Base-by-base conservation (phyloP, 2,888 invertebrate genomes). In the Machimus atricapillus region DNA sequence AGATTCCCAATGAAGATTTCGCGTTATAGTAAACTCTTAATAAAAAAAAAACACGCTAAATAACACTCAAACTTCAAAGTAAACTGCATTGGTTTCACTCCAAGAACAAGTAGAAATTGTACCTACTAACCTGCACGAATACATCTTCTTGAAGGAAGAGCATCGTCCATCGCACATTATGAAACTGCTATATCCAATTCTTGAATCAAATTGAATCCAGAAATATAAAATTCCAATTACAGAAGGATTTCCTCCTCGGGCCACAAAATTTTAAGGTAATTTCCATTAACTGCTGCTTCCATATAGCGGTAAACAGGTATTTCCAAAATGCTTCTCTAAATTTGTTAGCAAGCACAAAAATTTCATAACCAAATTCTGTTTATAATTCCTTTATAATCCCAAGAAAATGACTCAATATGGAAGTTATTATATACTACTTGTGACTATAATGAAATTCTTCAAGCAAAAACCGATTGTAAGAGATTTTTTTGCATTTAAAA, bases 121-220 rank as follows among this genome's bases (percentile, higher is more conserved):
- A 74, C n/a, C n/a, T n/a, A n/a, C 74, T 31, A 8, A 85, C 85
- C 85, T 85, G 73, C 23, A 8, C 85, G 74, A n/a, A 85, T 85
- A 27, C 85, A 73, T 74, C 43, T 74, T 85, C 46, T 73, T 74
- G 85, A 40, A 19, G 43, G 14, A 31, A 40, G 4, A 27, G 1
- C 43, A 31, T 74, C 31, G 31, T 85, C 85, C 85, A 85, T 85
- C 5, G 85, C 46, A 85, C 85, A 85, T 85, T 43, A 40, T 85
- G 74, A 43, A 85, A n/a, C 12, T 12, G 2, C 5, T 12, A 16
- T 79, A 27, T 52, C 52, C 5, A 79, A 79, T 12, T 79, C 52
- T 16, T 79, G 52, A 46, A 79, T 37, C 12, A 9, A 14, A 31
- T 16, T 46, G 31, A 27, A 14, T 14, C 12, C 23, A 23, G 79